Base-by-base conservation (phyloP, 2,113 vertebrate genomes). In the Antigone vipio region DNA sequence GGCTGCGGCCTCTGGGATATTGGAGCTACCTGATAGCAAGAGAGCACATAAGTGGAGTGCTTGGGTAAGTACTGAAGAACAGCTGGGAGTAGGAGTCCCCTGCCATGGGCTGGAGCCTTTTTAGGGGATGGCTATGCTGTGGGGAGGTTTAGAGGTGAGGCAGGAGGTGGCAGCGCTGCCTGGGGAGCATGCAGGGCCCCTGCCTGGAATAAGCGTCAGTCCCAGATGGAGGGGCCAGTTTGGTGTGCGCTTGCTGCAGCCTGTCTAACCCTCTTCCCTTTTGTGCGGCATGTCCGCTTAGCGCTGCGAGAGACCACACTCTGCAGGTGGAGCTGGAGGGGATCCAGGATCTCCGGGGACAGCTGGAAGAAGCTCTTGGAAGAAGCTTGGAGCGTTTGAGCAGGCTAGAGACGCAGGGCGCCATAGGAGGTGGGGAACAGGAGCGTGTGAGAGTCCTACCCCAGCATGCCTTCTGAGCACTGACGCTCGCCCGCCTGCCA, bases 381-480 rank as follows among this genome's bases (percentile, higher is more conserved):
- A 98, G 98, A 98, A 98, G 97, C 84, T 85, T 97, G 95, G 98
- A 98, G 94, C 98, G 96, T 79, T 92, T 98, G 77, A 97, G 92
- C 97, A 97, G 98, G 93, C 98, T 98, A 67, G 98, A 98, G 97
- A 97, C 97, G 32, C 97, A 96, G 96, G 97, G 97, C 85, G 14
- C 98, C 97, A 97, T 96, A 98, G 99, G 99, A 99, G 99, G 99
- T 99, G 99, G 99, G 99, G 98, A 99, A 97, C 98, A 98, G 98
- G 98, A 98, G 93, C 98, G 98, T 98, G 98, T 98, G 98, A 98
- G 96, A 98, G 97, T 96, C 97, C 98, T 77, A 97, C 98, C 98
- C 97, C 98, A 98, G 98, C 98, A 98, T 98, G 97, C 98, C 98
- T 98, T 98, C 98, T 97, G 97, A 98, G 97, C 97, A 88, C 97